phyloP scores from a whole-genome alignment of 2,797 vertebrate species.

The Acipenser oxyrinchus region DNA sequence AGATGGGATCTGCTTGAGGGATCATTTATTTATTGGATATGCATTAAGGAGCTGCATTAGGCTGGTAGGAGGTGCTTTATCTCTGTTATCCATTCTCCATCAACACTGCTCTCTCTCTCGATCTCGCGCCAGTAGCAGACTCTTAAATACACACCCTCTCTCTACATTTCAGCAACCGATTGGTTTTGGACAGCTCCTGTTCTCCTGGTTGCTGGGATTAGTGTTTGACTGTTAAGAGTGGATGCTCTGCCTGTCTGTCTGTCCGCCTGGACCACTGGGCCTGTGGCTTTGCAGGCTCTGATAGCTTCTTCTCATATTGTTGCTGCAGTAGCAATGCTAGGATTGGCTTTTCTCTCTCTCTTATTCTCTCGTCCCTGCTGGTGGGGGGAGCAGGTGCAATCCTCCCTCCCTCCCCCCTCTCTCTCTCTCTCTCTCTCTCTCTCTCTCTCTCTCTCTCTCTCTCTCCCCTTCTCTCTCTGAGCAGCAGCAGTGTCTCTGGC shows the following conservation, averaged over 20 bases:
- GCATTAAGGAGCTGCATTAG: too few relatives aligned
- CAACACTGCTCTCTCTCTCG: neutral
- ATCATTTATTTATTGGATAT: too few relatives aligned
- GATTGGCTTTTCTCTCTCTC: slow-evolving; percentile 21
- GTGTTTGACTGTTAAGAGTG: too few relatives aligned
- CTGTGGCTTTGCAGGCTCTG: slow-evolving; percentile 5
- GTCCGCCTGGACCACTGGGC: neutral
- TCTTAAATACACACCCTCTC: neutral
- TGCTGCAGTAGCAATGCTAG: slow-evolving; percentile 24
- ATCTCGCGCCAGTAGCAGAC: neutral
- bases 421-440: slow-evolving; percentile 33
- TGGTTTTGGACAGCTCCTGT: too few relatives aligned
- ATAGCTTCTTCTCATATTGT: slow-evolving; percentile 6
- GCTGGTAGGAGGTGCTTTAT: too few relatives aligned
- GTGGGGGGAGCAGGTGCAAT: slow-evolving; percentile 62
- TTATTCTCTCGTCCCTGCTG: slow-evolving; percentile 37
- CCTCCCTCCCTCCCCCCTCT: slow-evolving; percentile 50
- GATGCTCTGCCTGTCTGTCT: neutral
- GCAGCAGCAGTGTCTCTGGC: slow-evolving; percentile 37
- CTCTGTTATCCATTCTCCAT: neutral
- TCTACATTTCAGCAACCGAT: neutral
- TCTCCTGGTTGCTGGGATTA: too few relatives aligned
- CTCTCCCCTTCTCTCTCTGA: slow-evolving; percentile 27
- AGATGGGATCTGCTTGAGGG: too few relatives aligned
- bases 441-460: slow-evolving; percentile 26